Percentiles rank a stretch among this genome's conserved stretches.
Evolutionary conservation across 2,113 vertebrate species (phyloP).

Genomic region (Chionis minor): DNA sequence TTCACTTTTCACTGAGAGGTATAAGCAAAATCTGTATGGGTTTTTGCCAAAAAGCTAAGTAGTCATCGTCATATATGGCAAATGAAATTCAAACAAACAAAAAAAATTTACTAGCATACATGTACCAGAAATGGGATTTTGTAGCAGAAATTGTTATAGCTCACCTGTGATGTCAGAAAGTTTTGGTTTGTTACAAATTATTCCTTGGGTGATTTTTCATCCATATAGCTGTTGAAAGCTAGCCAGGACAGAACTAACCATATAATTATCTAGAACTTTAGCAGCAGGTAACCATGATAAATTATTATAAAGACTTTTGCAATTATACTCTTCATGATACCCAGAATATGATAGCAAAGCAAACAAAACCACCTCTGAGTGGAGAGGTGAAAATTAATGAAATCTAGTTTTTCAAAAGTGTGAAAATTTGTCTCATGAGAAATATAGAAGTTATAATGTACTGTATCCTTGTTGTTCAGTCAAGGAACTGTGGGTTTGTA

Average conservation of each 20-base stretch:
- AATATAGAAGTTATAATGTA: neutral
- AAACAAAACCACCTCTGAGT: neutral
- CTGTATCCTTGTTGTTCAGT: neutral
- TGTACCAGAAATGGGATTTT: neutral
- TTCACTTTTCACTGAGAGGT: neutral
- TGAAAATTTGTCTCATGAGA: neutral
- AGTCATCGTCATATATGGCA: neutral
- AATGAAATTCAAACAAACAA: neutral
- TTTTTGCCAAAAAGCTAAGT: neutral
- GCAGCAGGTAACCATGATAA: neutral
- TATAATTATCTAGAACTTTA: neutral
- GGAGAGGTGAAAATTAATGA: slow-evolving; percentile 10
- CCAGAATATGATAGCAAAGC: neutral
- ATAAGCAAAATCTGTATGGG: neutral
- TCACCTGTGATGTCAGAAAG: neutral
- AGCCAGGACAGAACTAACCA: neutral
- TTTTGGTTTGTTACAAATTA: neutral
- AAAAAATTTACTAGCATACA: neutral
- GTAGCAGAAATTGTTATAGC: neutral
- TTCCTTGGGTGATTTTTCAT: neutral
- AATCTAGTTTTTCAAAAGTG: neutral
- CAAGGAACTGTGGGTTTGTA: neutral
- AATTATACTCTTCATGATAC: neutral
- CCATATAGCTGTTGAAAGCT: neutral
- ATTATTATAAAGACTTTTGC: neutral